Evolutionary conservation across 2,888 invertebrate species (phyloP), one percentile per base, ranked within the genome.

Genomic region (Ophion slaviceki): DNA sequence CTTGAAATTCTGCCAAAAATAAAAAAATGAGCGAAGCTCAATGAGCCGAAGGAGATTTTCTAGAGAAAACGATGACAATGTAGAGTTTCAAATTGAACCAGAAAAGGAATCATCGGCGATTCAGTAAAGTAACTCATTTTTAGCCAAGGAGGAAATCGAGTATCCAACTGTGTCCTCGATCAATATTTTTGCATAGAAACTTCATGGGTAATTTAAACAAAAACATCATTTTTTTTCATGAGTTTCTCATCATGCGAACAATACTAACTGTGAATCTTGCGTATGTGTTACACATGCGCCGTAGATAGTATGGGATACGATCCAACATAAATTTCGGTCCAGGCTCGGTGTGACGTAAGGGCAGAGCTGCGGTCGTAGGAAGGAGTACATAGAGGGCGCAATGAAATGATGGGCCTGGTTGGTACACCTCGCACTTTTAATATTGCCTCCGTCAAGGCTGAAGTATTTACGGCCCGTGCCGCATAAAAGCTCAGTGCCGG

Each of bases 371-470:
- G 57, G 24, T 67, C 24, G 77, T 57, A 64, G 67, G 36, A 71
- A 67, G 59, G 68, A 80, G 61, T 64, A 83, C 80, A 68, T 53
- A 64, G 64, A 53, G 66, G 61, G 80, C 80, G 90, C 87, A 88
- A 88, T 85, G 85, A 89, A 90, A 91, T 90, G 91, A 91, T 91
- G 89, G 90, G 87, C 87, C 87, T 84, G 86, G 88, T 90, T 84
- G 87, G 89, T 90, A 91, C 88, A 90, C 89, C 89, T 90, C 89
- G 91, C 90, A 90, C 91, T 91, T 92, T 92, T 92, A 92, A 93
- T 93, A 92, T 92, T 92, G 91, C 91, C 88, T 89, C 89, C 89
- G 92, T 93, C 92, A 90, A 88, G 87, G 87, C 86, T 92, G 92
- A 92, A 91, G 91, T 92, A 92, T 92, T 93, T 93, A 93, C 92